Evolutionary conservation across 1,140 invertebrate genomes (phyloP).

Genomic region (Drosophila malerkotliana): DNA sequence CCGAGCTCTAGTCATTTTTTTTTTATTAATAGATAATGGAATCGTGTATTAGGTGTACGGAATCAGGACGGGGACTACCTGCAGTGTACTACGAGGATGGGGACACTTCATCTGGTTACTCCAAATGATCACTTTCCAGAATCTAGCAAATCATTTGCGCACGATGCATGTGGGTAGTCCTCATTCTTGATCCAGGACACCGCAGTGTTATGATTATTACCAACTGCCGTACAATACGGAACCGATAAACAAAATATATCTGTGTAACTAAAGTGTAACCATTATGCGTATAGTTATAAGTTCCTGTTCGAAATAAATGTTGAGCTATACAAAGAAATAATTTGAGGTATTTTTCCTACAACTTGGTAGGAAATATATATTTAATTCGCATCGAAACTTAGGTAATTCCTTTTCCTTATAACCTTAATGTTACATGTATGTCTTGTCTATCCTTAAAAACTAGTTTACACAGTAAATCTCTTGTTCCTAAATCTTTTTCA

Average conservation of each 20-base stretch:
- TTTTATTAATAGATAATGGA: constrained; percentile 10
- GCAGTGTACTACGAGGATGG: neutral
- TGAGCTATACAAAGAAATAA: constrained; percentile 37
- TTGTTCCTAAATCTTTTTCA: too few relatives aligned
- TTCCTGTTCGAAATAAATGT: constrained; percentile 81
- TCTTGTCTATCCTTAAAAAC: too few relatives aligned
- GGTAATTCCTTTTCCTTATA: too few relatives aligned
- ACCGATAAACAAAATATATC: constrained; percentile 28
- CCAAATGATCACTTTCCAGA: too few relatives aligned
- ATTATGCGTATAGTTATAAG: constrained; percentile 68
- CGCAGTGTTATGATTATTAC: constrained; percentile 31
- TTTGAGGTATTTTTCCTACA: too few relatives aligned
- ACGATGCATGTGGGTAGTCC: neutral
- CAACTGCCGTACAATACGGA: constrained; percentile 41
- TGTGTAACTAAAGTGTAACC: constrained; percentile 52
- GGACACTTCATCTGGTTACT: neutral
- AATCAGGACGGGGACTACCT: neutral
- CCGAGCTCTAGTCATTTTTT: constrained; percentile 10
- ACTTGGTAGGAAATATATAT: too few relatives aligned
- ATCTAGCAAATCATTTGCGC: neutral
- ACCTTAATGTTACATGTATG: too few relatives aligned
- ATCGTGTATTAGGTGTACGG: neutral
- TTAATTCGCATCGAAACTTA: too few relatives aligned
- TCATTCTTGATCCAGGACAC: constrained; percentile 4
- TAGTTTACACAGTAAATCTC: too few relatives aligned